phyloP scores from a whole-genome alignment of 2,797 vertebrate species.

The Kryptopterus vitreolus region DNA sequence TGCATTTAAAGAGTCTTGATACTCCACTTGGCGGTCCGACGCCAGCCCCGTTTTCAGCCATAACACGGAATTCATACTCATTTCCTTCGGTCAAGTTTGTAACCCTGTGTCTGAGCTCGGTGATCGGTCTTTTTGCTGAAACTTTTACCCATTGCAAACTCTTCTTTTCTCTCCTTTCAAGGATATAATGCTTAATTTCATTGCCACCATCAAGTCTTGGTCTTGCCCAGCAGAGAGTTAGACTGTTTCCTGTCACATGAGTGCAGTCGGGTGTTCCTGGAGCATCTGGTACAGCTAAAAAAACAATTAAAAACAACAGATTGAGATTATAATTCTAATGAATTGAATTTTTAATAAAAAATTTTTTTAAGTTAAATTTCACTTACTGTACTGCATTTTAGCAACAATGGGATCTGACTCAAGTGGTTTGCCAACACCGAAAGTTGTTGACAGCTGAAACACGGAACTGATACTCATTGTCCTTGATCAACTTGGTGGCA shows the following conservation, averaged over 20 bases:
- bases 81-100: constrained; percentile 91
- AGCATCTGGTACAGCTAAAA: constrained; percentile 89
- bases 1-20: constrained; percentile 94
- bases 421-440: constrained; percentile 90
- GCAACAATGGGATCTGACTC: constrained; percentile 91
- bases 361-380: neutral
- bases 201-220: constrained; percentile 92
- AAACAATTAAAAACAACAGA: constrained; percentile 31
- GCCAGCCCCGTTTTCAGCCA: constrained; percentile 96
- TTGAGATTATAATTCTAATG: neutral
- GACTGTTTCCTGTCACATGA: constrained; percentile 89
- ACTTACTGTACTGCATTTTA: constrained; percentile 97
- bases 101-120: constrained; percentile 90
- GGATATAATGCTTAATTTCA: constrained; percentile 95
- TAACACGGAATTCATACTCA: constrained; percentile 97
- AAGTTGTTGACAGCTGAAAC: constrained; percentile 95
- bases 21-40: constrained; percentile 87
- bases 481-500: constrained; percentile 90
- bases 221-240: constrained; percentile 91
- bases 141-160: constrained; percentile 96
- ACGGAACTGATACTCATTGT: constrained; percentile 99
- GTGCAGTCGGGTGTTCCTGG: constrained; percentile 93
- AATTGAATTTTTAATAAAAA: no score
- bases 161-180: constrained; percentile 98
- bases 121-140: constrained; percentile 90